Conservation (phyloP, 2,113 vertebrate species). For the Esox niger region DNA sequence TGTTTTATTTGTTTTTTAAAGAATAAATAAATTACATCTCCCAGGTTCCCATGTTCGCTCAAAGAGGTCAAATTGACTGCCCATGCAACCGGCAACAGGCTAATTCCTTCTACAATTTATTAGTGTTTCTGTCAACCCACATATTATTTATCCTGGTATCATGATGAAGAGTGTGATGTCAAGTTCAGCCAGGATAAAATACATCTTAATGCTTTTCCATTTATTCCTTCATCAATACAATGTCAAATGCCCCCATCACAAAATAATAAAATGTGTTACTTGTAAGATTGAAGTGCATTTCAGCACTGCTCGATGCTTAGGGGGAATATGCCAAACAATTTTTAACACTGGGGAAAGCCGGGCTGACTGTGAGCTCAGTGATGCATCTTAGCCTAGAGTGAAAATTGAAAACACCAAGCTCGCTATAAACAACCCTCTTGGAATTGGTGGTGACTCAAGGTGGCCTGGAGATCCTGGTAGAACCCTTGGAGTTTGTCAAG, state of each 20-base stretch:
- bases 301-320: not conserved
- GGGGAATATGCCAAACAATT: not conserved
- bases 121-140: slow-evolving; percentile 6
- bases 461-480: too few species aligned
- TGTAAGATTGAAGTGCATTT: slow-evolving; percentile 6
- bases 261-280: slow-evolving; percentile 4
- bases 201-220: slow-evolving; percentile 21
- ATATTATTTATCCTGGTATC: not conserved
- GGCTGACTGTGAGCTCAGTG: not conserved
- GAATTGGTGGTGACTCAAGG: too few species aligned
- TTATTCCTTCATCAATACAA: slow-evolving; percentile 23
- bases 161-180: slow-evolving; percentile 18
- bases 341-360: not conserved
- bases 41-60: not conserved
- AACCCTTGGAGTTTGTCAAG: too few species aligned
- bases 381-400: too few species aligned
- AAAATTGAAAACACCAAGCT: too few species aligned
- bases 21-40: too few species aligned
- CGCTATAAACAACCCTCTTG: too few species aligned
- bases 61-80: not conserved
- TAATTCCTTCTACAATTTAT: slow-evolving; percentile 12
- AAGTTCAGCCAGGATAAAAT: slow-evolving; percentile 18
- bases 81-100: not conserved
- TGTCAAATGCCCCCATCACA: slow-evolving; percentile 26
- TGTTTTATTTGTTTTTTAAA: too few species aligned